These are phyloP conservation scores for Diplodus sargus DNA, from an alignment of 2,797 vertebrate genomes.

Conservation along the genomic window DNA sequence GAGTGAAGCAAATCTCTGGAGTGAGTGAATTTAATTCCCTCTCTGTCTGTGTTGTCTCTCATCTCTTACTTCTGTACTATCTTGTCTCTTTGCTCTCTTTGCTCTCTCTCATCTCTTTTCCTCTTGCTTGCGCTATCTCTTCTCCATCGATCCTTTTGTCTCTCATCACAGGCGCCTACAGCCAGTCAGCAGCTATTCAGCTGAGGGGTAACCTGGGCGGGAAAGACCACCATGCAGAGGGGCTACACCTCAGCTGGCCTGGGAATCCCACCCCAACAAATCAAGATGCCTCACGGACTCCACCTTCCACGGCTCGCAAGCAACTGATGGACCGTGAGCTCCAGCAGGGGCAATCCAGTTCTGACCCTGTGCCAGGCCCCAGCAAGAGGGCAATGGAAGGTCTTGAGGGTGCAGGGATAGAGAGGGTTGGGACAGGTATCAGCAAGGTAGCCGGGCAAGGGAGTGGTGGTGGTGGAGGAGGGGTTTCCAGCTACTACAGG, in stretches of 20 bases:
- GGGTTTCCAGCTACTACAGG: conserved; percentile 76
- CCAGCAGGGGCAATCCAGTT: conserved; percentile 42
- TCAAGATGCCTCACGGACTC: conserved; percentile 43
- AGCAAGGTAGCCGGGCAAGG: conserved; percentile 52
- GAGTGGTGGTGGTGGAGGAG: conserved; percentile 29
- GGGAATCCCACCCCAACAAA: conserved; percentile 25
- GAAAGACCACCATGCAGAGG: conserved; percentile 32
- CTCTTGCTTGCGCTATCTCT: conserved; percentile 18
- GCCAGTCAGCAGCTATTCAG: conserved; percentile 69
- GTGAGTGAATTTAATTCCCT: conserved; percentile 57
- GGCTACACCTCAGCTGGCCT: conserved; percentile 20
- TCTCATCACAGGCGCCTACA: conserved; percentile 58
- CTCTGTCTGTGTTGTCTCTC: conserved; percentile 29
- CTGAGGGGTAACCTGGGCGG: conserved; percentile 42
- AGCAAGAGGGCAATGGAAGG: conserved; percentile 81
- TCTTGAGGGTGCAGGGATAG: conserved; percentile 75
- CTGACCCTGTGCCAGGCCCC: conserved; percentile 38
- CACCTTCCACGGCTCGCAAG: conserved; percentile 64
- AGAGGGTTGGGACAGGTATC: conserved; percentile 38
- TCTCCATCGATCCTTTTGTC: conserved; percentile 26
- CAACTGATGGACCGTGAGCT: conserved; percentile 69
- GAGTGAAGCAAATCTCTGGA: conserved; percentile 54
- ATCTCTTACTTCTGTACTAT: conserved; percentile 23
- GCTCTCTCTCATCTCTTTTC: conserved; percentile 11
- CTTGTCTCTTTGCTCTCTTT: conserved; percentile 16